Base-by-base conservation (phyloP, 2,888 invertebrate species). In the Lumbricus terrestris region DNA sequence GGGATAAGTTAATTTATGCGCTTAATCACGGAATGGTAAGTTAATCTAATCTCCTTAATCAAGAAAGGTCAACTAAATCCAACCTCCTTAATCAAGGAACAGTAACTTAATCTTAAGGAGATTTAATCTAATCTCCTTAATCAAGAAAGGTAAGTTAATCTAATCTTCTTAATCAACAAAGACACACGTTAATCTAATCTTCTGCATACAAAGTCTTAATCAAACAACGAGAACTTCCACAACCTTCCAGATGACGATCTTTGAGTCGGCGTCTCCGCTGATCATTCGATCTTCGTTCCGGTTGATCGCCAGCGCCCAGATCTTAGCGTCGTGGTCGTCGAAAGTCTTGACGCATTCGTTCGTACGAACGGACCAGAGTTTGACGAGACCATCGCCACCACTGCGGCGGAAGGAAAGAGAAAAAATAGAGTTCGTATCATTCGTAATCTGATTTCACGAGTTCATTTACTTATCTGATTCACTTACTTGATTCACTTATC, bases 361-460 rank as follows among this genome's bases (percentile, higher is more conserved):
- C 13, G 96, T 97, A 95, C 98, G 98, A 34, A 99, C 96, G 93
- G 96, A 97, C 98, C 99, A 99, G 34, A 99, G 95, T 95, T 99
- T 99, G 3, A 99, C 93, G 42, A 99, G 96, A 16, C 99, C 99
- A 96, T 99, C 99, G 3, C 97, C 97, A 33, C 97, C 97, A 91
- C 97, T 94, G 92, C 4, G 8, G 69, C 0, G 34, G 29, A 33
- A 89, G 1, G 29, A 34, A n/a, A 11, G 23, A n/a, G n/a, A n/a
- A n/a, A n/a, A n/a, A n/a, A n/a, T n/a, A n/a, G n/a, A n/a, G n/a
- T n/a, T n/a, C n/a, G n/a, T n/a, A n/a, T n/a, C n/a, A n/a, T n/a
- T n/a, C n/a, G n/a, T n/a, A n/a, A n/a, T n/a, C n/a, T n/a, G 69
- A 4, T 69, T 16, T n/a, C 29, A 69, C 8, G 11, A n/a, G 8